Conservation (phyloP, 1,140 invertebrate species). For the Melipona quadrifasciata region DNA sequence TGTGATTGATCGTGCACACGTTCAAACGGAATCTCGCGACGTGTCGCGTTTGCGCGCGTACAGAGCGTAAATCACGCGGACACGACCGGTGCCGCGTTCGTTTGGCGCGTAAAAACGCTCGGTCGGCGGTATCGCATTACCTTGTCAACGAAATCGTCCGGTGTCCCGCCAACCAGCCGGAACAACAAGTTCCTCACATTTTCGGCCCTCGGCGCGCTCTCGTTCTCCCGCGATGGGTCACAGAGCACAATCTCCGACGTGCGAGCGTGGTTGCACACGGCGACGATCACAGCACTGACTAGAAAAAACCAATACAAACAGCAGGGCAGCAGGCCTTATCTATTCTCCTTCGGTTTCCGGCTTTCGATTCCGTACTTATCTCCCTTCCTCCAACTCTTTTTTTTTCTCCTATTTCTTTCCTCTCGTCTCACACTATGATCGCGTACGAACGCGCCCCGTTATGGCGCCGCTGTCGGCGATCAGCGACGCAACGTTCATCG, state of each 20-base stretch:
- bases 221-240: constrained; percentile 4
- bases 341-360: neutral
- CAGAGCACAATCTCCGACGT: neutral
- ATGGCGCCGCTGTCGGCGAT: constrained; percentile 58
- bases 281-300: constrained; percentile 6
- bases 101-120: constrained; percentile 43
- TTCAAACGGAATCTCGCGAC: neutral
- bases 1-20: neutral
- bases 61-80: constrained; percentile 30
- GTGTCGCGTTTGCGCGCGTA: constrained; percentile 15
- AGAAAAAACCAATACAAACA: constrained; percentile 11
- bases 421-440: constrained; percentile 36
- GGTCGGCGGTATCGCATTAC: neutral
- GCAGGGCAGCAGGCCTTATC: neutral
- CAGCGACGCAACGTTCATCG: constrained; percentile 44
- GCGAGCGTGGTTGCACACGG: constrained; percentile 9
- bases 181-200: constrained; percentile 43
- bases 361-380: neutral
- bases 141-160: constrained; percentile 32
- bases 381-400: neutral
- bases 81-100: neutral
- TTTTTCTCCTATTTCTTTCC: neutral
- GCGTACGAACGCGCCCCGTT: constrained; percentile 56
- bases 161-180: constrained; percentile 41
- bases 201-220: constrained; percentile 12